Percentiles rank a stretch among this genome's conserved stretches.
Evolutionary conservation across 2,113 vertebrate genomes (phyloP).

Genomic region (Speoplatyrhinus poulsoni): DNA sequence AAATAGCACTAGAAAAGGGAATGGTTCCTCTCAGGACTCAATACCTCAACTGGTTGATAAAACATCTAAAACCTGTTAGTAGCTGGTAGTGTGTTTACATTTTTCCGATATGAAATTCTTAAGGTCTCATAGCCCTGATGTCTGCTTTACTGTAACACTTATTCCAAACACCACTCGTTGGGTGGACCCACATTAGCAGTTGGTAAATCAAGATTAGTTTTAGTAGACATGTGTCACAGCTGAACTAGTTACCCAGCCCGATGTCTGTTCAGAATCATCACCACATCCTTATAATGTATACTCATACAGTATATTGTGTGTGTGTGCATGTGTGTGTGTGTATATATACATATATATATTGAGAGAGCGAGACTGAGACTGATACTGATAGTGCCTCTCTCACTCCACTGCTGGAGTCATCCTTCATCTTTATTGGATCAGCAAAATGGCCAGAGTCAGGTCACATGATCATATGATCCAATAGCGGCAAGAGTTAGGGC

Average conservation of each 20-base stretch:
- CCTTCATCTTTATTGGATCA: constrained; percentile 63
- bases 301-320: background rate
- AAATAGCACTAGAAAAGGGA: too few species aligned
- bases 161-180: background rate
- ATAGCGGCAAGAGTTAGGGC: constrained; percentile 44
- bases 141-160: background rate
- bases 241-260: constrained; percentile 3
- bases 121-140: background rate
- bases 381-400: constrained; percentile 22
- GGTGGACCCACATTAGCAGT: background rate
- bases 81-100: constrained; percentile 47
- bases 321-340: background rate
- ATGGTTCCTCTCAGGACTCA: too few species aligned
- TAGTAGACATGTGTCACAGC: constrained; percentile 19
- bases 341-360: constrained; percentile 9
- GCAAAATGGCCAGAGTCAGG: constrained; percentile 70
- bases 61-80: background rate
- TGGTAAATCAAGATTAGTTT: constrained; percentile 1
- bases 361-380: constrained; percentile 23
- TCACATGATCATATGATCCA: constrained; percentile 66
- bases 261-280: constrained; percentile 41
- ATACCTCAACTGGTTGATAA: too few species aligned
- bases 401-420: constrained; percentile 46
- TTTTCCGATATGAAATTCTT: constrained; percentile 32
- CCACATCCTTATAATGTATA: constrained; percentile 29